Base-by-base conservation (phyloP, 2,113 vertebrate genomes). In the Etia nguti region DNA sequence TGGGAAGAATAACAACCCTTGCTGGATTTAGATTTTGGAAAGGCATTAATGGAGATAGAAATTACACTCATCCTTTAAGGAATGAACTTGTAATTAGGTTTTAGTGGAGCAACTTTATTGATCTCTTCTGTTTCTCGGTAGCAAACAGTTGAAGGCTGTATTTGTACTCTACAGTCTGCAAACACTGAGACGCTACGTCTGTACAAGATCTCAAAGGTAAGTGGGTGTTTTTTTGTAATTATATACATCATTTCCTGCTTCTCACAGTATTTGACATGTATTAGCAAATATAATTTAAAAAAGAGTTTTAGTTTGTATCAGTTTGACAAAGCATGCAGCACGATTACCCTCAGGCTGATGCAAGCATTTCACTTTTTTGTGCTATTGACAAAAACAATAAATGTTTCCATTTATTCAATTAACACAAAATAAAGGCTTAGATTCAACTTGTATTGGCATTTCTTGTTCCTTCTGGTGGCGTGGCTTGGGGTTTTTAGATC, bases 41-140 rank as follows among this genome's bases (percentile, higher is more conserved):
- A 22, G 80, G 26, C 86, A 41, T 87, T 57, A 57, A 83, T 86
- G 80, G 26, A 85, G 79, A 83, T 41, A 16, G 59, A 79, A 75
- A 85, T 89, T 75, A 84, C 38, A n/a, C 70, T 89, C 50, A 46
- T 83, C 54, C 85, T 89, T 57, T 29, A 86, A 88, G 70, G 24
- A 82, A 90, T 88, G n/a, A 29, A 59, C 68, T 82, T 86, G 59
- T 84, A 88, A 85, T 86, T 81, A 81, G 65, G 22, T 90, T 83
- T 89, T 29, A 82, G 65, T 50, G 26, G 24, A 90, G 73, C 79
- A 38, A 80, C 38, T 84, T 48, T 86, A 88, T 90, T 84, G 91
- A 87, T 92, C 84, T 36, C 4, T 43, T 84, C 36, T 41, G 8
- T 70, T 59, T 36, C 43, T 77, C n/a, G 56, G 52, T 54, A 57